phyloP scores from a whole-genome alignment of 92 coral and sea anemone genomes.

The Palythoa grandiflora region DNA sequence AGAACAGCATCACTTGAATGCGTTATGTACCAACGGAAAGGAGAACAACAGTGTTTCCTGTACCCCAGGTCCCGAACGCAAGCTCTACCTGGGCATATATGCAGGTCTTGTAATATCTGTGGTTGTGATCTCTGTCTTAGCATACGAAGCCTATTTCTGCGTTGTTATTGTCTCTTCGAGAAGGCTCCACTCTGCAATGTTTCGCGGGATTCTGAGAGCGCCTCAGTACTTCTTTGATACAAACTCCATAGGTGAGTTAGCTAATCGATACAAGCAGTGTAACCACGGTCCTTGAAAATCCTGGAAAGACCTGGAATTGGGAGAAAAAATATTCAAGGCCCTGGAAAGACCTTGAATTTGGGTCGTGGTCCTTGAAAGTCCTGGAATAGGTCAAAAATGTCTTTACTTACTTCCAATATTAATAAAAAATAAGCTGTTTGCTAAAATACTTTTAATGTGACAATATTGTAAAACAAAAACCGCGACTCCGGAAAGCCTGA shows the following conservation, averaged over 20 bases:
- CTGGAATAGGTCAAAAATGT: too few species aligned
- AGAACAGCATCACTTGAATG: conserved; percentile 52
- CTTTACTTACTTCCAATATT: too few species aligned
- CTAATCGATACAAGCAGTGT: background rate
- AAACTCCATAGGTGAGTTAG: conserved; percentile 69
- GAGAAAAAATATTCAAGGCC: too few species aligned
- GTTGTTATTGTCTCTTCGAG: conserved; percentile 70
- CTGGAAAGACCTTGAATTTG: too few species aligned
- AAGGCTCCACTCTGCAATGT: conserved; percentile 68
- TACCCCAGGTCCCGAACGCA: conserved; percentile 54
- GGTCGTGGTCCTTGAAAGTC: too few species aligned
- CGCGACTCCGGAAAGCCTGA: too few species aligned
- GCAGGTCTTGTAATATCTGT: conserved; percentile 72
- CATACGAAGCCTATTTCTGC: conserved; percentile 64
- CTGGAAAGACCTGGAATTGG: too few species aligned
- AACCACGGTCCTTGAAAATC: too few species aligned
- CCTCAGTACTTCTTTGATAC: conserved; percentile 82
- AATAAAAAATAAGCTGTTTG: too few species aligned
- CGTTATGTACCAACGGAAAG: conserved; percentile 45
- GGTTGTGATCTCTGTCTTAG: conserved; percentile 56
- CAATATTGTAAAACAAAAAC: too few species aligned
- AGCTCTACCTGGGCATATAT: conserved; percentile 67
- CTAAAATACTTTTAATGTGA: too few species aligned
- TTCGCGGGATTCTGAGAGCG: conserved; percentile 62
- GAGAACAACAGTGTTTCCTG: conserved; percentile 39